A percentile compares a stretch with the other conserved stretches of the same genome.
These are phyloP conservation scores for Panonychus citri DNA, from an alignment of 1,140 invertebrate genomes.

Conservation along the genomic window DNA sequence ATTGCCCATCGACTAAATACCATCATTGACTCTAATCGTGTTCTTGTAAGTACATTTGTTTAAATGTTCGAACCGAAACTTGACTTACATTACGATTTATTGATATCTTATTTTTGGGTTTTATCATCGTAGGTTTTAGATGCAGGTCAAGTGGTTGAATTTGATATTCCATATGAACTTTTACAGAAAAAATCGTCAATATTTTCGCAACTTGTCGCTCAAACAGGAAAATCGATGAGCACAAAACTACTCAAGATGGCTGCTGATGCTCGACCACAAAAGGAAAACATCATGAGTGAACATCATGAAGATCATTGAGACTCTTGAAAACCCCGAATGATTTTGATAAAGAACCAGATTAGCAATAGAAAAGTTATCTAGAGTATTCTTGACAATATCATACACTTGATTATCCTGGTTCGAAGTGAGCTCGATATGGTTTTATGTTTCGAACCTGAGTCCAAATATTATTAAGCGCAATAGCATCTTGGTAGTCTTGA, in stretches of 20 bases:
- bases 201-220: slow-evolving; percentile 9
- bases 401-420: no score
- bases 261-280: not conserved
- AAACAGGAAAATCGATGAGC: slow-evolving; percentile 8
- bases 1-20: slow-evolving; percentile 26
- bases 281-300: not conserved
- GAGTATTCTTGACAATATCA: no score
- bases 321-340: no score
- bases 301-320: no score
- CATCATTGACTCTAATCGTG: slow-evolving; percentile 21
- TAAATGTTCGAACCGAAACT: no score
- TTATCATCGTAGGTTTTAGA: slow-evolving; percentile 8
- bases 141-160: slow-evolving; percentile 27
- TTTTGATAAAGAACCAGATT: no score
- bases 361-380: no score
- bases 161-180: slow-evolving; percentile 39
- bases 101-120: not conserved
- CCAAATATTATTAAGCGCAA: no score
- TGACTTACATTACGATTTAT: not conserved
- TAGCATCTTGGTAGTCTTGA: no score
- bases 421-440: no score
- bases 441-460: no score
- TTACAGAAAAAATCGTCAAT: slow-evolving; percentile 18
- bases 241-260: not conserved
- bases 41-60: slow-evolving; percentile 6